Conservation (phyloP, 1,140 invertebrate species). For the Ips typographus region DNA sequence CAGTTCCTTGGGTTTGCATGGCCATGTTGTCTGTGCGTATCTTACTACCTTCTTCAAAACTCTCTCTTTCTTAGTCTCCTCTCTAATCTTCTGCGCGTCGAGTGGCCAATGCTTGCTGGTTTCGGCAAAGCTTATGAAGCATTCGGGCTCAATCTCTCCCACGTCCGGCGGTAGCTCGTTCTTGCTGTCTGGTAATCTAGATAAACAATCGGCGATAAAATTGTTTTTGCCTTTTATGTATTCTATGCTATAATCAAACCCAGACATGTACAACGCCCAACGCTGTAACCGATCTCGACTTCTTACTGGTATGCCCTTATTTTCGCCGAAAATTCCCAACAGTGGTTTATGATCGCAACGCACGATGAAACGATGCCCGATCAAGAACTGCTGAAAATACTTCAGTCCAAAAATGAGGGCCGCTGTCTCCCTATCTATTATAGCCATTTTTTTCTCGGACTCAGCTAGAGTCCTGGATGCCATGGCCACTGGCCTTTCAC, state of each 20-base stretch:
- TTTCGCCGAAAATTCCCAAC: conserved; percentile 51
- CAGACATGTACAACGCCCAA: conserved; percentile 47
- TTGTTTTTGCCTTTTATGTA: conserved; percentile 35
- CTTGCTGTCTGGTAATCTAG: conserved; percentile 37
- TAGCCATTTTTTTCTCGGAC: conserved; percentile 54
- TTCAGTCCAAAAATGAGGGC: conserved; percentile 56
- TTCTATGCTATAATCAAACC: conserved; percentile 47
- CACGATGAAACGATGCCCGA: conserved; percentile 55
- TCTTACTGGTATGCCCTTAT: conserved; percentile 45
- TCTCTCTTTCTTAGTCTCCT: conserved; percentile 10
- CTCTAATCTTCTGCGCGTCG: conserved; percentile 23
- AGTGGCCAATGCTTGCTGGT: conserved; percentile 31
- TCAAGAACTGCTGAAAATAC: conserved; percentile 59
- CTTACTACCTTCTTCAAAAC: not conserved
- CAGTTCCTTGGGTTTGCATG: conserved; percentile 7
- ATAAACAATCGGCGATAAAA: conserved; percentile 44
- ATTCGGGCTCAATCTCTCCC: conserved; percentile 8
- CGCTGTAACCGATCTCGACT: conserved; percentile 46
- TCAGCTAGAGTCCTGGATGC: conserved; percentile 52
- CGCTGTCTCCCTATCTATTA: conserved; percentile 59
- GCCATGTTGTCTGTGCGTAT: conserved; percentile 17
- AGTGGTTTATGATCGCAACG: conserved; percentile 57
- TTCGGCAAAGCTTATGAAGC: conserved; percentile 24
- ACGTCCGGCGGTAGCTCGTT: conserved; percentile 6
- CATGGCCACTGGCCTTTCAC: conserved; percentile 52